Evolutionary conservation across 1,140 invertebrate genomes (phyloP).

Genomic region (Pantala flavescens): DNA sequence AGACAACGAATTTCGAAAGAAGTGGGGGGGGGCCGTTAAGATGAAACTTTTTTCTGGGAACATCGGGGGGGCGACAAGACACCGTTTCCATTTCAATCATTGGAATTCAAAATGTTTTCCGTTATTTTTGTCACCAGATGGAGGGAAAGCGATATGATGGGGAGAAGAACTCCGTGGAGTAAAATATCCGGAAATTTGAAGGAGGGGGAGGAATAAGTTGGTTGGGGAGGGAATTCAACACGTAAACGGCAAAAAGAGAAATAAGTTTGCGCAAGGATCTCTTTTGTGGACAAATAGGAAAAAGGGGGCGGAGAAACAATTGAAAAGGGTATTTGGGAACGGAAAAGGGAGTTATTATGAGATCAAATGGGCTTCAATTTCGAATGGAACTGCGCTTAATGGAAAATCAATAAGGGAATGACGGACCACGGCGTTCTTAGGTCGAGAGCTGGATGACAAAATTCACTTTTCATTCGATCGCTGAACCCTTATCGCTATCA

Average conservation of each 20-base stretch:
- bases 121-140: slow-evolving; percentile 2
- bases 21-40: not conserved
- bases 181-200: slow-evolving; percentile 8
- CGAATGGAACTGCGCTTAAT: not conserved
- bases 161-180: not conserved
- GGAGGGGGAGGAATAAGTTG: not conserved
- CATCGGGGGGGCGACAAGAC: not conserved
- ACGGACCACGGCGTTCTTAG: not conserved
- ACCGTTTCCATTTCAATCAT: slow-evolving; percentile 6
- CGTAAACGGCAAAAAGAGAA: not conserved
- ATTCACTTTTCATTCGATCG: too few relatives aligned
- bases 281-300: not conserved
- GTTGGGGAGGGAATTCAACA: not conserved
- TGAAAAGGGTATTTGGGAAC: not conserved
- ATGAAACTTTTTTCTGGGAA: not conserved
- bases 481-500: too few relatives aligned
- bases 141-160: not conserved
- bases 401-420: slow-evolving; percentile 2
- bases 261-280: not conserved
- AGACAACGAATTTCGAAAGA: not conserved
- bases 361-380: not conserved
- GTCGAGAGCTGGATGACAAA: too few relatives aligned
- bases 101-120: slow-evolving; percentile 10
- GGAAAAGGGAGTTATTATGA: not conserved
- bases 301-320: not conserved